These are phyloP conservation scores for Mastomys coucha DNA, from an alignment of 2,113 vertebrate genomes.

Conservation along the genomic window DNA sequence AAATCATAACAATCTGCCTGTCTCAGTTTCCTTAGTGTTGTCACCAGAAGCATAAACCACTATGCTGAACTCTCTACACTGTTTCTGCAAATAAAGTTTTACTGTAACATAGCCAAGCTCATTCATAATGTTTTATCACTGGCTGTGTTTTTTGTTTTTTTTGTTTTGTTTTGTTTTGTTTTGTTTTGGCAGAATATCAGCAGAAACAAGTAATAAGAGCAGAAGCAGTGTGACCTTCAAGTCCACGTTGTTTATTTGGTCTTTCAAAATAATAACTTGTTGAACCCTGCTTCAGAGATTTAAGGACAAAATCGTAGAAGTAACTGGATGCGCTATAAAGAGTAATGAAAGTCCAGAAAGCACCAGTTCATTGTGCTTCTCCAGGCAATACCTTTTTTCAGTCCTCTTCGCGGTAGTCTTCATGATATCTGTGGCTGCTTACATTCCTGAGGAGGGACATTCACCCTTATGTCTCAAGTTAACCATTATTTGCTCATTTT, in stretches of 20 bases:
- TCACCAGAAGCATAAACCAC: neutral
- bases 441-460: neutral
- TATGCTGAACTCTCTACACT: neutral
- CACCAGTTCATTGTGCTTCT: neutral
- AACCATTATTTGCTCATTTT: neutral
- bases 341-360: neutral
- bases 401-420: neutral
- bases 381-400: neutral
- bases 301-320: constrained; percentile 2
- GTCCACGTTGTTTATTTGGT: neutral
- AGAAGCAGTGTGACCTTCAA: neutral
- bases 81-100: constrained; percentile 26
- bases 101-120: neutral
- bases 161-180: neutral
- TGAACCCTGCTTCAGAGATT: neutral
- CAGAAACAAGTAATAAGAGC: neutral
- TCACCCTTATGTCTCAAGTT: neutral
- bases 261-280: neutral
- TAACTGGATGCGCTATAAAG: neutral
- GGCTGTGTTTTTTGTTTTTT: neutral
- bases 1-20: neutral
- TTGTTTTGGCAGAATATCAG: neutral
- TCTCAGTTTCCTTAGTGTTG: neutral
- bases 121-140: neutral
- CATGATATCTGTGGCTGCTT: neutral